These are phyloP conservation scores for Brachionichthys hirsutus DNA, from an alignment of 2,113 vertebrate genomes.

Conservation along the genomic window DNA sequence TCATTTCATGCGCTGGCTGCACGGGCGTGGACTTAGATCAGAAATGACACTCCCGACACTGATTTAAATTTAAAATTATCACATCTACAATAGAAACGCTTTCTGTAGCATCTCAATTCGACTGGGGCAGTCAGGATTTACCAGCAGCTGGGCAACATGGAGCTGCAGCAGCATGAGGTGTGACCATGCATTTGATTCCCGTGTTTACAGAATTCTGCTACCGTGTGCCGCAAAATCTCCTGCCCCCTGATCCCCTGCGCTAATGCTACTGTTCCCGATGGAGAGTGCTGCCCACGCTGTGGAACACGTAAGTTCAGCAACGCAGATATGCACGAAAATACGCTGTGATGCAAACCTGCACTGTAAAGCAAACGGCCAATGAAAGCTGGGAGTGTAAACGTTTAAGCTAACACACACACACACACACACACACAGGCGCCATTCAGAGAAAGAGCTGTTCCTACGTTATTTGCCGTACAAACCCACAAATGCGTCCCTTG, in stretches of 20 bases:
- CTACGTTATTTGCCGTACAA: conserved; percentile 32
- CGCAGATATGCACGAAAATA: conserved; percentile 4
- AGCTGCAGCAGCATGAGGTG: background rate
- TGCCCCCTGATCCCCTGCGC: conserved; percentile 94
- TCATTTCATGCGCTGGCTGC: conserved; percentile 35
- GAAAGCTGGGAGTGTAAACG: background rate
- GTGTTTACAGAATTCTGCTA: conserved; percentile 87
- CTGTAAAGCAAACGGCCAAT: conserved; percentile 11
- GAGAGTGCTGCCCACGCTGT: conserved; percentile 96
- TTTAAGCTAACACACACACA: conserved; percentile 24
- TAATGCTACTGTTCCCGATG: conserved; percentile 93
- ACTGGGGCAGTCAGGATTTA: no score
- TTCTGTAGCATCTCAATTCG: background rate
- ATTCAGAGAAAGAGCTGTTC: conserved; percentile 27
- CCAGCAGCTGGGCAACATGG: background rate
- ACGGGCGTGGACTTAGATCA: conserved; percentile 20
- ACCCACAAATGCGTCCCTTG: conserved; percentile 37
- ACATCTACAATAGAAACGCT: background rate
- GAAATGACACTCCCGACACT: no score
- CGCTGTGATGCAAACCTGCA: conserved; percentile 14
- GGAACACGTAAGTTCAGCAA: conserved; percentile 86
- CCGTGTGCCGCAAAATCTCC: conserved; percentile 93
- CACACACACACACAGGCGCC: conserved; percentile 29
- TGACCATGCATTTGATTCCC: conserved; percentile 15
- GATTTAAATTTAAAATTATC: no score